Conservation (phyloP, 2,113 vertebrate genomes). For the Channa maculata region DNA sequence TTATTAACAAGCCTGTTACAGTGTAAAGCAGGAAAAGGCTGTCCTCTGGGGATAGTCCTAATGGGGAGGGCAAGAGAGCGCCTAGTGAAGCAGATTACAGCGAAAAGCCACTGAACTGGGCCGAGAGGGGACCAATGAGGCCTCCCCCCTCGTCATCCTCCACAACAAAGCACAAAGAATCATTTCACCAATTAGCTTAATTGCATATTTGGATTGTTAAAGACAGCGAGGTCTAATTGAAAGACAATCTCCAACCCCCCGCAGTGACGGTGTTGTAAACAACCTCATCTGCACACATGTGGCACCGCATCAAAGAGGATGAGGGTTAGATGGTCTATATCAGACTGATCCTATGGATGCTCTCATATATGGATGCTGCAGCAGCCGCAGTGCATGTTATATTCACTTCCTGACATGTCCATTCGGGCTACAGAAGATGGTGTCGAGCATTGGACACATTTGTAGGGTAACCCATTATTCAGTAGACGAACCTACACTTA, state of each 20-base stretch:
- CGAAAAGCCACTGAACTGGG: slow-evolving; percentile 59
- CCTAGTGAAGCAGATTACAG: slow-evolving; percentile 84
- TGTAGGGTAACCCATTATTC: too few species aligned
- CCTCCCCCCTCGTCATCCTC: slow-evolving; percentile 70
- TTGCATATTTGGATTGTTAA: slow-evolving; percentile 75
- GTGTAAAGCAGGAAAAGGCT: slow-evolving; percentile 85
- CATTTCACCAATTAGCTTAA: slow-evolving; percentile 74
- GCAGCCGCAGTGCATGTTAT: too few species aligned
- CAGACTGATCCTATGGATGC: too few species aligned
- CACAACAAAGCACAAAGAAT: slow-evolving; percentile 56
- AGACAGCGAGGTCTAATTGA: slow-evolving; percentile 67
- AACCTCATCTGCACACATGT: slow-evolving; percentile 20
- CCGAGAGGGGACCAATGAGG: slow-evolving; percentile 59
- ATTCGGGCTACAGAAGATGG: too few species aligned
- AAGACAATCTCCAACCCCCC: slow-evolving; percentile 36
- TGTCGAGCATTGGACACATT: too few species aligned
- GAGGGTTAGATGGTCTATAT: too few species aligned
- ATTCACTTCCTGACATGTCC: too few species aligned
- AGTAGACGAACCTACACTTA: too few species aligned
- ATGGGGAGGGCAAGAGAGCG: slow-evolving; percentile 85
- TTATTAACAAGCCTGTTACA: slow-evolving; percentile 93
- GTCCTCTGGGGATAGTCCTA: slow-evolving; percentile 87
- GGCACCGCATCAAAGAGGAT: neutral
- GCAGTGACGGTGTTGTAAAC: slow-evolving; percentile 33
- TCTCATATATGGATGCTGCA: too few species aligned